phyloP scores from a whole-genome alignment of 2,113 vertebrate genomes.

The Pituophis catenifer region DNA sequence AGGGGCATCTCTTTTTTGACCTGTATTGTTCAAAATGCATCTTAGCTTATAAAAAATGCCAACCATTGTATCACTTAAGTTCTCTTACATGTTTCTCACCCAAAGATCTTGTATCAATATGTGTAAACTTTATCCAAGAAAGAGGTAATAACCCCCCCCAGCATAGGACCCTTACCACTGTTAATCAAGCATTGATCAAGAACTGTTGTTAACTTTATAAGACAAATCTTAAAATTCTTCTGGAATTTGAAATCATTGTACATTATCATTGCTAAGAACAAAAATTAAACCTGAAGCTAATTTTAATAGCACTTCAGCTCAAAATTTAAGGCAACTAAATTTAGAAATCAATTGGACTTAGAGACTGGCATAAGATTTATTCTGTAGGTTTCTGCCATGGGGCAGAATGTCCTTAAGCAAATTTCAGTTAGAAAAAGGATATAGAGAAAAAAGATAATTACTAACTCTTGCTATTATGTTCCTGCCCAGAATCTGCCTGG shows the following conservation, averaged over 20 bases:
- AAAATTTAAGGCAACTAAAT: background rate
- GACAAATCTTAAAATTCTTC: background rate
- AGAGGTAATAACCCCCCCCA: background rate
- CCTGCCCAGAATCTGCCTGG: background rate
- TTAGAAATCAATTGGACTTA: background rate
- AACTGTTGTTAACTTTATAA: background rate
- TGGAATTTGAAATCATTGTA: background rate
- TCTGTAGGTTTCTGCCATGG: background rate
- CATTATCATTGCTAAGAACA: background rate
- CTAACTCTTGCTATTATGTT: background rate
- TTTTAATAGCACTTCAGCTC: background rate
- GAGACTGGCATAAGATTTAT: background rate
- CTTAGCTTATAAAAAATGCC: background rate
- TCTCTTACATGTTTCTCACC: background rate
- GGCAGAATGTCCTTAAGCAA: background rate
- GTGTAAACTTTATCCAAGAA: background rate
- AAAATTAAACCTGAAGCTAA: background rate
- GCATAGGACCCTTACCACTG: background rate
- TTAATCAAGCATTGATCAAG: background rate
- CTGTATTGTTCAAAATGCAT: background rate
- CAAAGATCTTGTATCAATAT: background rate
- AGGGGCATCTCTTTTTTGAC: too few relatives aligned
- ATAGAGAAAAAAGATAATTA: background rate
- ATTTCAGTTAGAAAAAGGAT: background rate
- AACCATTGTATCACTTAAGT: background rate